phyloP scores from a whole-genome alignment of 2,888 invertebrate genomes.

The Venusia cambrica region DNA sequence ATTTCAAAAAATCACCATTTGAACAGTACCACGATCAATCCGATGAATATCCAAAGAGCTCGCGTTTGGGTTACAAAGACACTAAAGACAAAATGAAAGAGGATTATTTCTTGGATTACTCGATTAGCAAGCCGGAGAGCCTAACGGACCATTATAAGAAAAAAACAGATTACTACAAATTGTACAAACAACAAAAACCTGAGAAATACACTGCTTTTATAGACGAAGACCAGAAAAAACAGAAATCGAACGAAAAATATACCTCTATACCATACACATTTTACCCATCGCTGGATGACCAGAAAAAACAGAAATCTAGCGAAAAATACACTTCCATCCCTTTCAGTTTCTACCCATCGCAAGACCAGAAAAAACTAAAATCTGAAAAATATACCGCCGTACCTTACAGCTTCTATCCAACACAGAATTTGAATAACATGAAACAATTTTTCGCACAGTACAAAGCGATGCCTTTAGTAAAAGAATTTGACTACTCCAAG shows the following conservation, averaged over 20 bases:
- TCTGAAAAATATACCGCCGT: constrained; percentile 49
- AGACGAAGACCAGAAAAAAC: constrained; percentile 42
- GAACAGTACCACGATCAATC: constrained; percentile 59
- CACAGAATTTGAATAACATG: constrained; percentile 43
- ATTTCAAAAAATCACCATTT: constrained; percentile 54
- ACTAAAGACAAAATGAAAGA: constrained; percentile 59
- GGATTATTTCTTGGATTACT: constrained; percentile 60
- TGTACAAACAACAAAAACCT: constrained; percentile 57
- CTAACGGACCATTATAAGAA: constrained; percentile 52
- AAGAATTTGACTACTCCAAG: constrained; percentile 56
- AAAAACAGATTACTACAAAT: constrained; percentile 63
- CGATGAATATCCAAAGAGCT: constrained; percentile 57
- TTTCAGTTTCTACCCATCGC: too few species aligned
- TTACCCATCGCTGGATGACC: constrained; percentile 36
- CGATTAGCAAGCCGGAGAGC: constrained; percentile 60
- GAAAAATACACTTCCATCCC: too few species aligned
- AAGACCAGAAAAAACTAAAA: constrained; percentile 45
- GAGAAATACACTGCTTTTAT: constrained; percentile 41
- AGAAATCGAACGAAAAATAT: constrained; percentile 53
- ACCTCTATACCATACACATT: constrained; percentile 44
- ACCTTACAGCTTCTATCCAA: constrained; percentile 43
- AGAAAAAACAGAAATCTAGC: too few species aligned
- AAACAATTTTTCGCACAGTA: constrained; percentile 53
- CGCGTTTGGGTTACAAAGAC: constrained; percentile 60
- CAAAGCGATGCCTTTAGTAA: constrained; percentile 48